phyloP scores from a whole-genome alignment of 1,140 invertebrate species.

The Drosophila triauraria region DNA sequence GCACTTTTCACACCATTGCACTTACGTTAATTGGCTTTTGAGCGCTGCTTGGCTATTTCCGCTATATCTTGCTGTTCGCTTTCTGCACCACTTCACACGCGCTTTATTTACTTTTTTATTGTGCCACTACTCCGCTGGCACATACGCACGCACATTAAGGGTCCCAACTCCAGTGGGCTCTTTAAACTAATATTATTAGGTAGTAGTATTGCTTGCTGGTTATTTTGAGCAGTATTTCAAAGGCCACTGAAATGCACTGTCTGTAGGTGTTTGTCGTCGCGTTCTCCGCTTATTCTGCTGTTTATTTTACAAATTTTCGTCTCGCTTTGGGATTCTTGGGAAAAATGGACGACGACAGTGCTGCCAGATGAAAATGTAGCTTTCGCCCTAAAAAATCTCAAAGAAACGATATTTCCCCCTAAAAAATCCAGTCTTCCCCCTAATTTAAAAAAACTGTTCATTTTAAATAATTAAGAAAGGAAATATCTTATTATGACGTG shows the following conservation, averaged over 20 bases:
- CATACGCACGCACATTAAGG: conserved; percentile 59
- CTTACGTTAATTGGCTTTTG: conserved; percentile 57
- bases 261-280: conserved; percentile 22
- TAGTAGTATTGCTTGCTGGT: conserved; percentile 57
- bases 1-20: conserved; percentile 38
- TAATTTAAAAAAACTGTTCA: no score
- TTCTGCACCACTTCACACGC: conserved; percentile 77
- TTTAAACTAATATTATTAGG: conserved; percentile 44
- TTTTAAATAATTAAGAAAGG: no score
- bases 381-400: no score
- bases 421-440: no score
- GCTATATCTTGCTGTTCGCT: conserved; percentile 25
- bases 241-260: conserved; percentile 80
- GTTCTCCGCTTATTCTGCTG: conserved; percentile 8
- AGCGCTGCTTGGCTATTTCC: conserved; percentile 30
- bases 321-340: conserved; percentile 59
- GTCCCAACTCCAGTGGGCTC: conserved; percentile 33
- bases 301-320: conserved; percentile 68
- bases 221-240: conserved; percentile 75
- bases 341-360: conserved; percentile 66
- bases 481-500: no score
- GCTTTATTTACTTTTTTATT: conserved; percentile 81
- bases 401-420: no score
- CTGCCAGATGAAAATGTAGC: no score
- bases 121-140: conserved; percentile 47